Percentiles rank a stretch among this genome's conserved stretches.
phyloP scores from a whole-genome alignment of 2,113 vertebrate species.

The Alosa alosa region DNA sequence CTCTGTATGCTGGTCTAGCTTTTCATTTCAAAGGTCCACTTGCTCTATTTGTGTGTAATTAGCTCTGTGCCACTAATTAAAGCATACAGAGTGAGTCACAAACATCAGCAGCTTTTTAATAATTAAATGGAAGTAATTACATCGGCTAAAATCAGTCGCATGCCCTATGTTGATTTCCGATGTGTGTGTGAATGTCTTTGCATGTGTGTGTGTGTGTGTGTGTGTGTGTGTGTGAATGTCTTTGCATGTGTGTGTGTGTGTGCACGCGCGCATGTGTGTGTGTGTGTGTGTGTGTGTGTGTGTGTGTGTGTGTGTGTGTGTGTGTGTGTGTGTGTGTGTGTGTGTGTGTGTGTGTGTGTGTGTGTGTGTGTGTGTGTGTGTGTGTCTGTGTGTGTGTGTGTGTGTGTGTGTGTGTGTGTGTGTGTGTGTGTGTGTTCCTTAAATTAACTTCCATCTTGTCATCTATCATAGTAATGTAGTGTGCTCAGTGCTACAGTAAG shows the following conservation, averaged over 20 bases:
- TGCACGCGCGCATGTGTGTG: background rate
- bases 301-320: background rate
- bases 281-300: background rate
- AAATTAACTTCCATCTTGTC: background rate
- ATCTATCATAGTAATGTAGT: background rate
- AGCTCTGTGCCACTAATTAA: background rate
- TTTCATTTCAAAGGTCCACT: background rate
- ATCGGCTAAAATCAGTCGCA: background rate
- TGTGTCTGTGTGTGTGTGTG: background rate
- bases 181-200: background rate
- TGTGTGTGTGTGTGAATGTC: too few relatives aligned
- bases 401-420: background rate
- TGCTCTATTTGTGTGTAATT: background rate
- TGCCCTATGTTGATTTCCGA: background rate
- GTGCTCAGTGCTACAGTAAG: background rate
- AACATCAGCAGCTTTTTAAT: background rate
- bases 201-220: background rate
- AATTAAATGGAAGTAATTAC: constrained; percentile 2
- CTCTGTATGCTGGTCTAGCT: background rate
- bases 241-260: background rate
- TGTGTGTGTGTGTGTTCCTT: background rate
- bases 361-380: background rate
- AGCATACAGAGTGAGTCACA: background rate
- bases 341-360: background rate
- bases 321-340: background rate